Percentiles rank a stretch among this genome's conserved stretches.
Evolutionary conservation across 2,888 invertebrate species (phyloP).

Genomic region (Alviniconcha strummeri): DNA sequence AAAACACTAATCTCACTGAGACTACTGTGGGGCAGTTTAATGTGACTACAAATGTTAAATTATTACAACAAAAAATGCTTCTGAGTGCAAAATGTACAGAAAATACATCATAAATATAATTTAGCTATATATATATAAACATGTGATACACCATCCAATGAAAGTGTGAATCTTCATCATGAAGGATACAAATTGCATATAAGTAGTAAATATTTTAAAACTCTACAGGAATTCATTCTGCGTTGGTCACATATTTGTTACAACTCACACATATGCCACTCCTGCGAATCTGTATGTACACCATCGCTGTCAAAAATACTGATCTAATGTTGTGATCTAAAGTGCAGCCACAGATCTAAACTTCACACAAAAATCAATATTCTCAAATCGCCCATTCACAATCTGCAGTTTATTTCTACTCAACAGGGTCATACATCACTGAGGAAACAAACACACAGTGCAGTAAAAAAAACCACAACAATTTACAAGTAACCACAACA

Average conservation of each 20-base stretch:
- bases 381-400: no score
- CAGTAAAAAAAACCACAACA: no score
- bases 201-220: not conserved
- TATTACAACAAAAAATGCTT: not conserved
- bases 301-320: not conserved
- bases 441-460: no score
- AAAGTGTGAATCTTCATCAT: not conserved
- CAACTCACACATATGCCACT: not conserved
- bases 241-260: slow-evolving; percentile 6
- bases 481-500: no score
- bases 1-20: no score
- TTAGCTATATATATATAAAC: not conserved
- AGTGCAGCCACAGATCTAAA: not conserved
- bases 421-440: no score
- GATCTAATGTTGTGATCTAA: not conserved
- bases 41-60: not conserved
- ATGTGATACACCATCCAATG: not conserved
- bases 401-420: no score
- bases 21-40: no score
- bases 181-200: not conserved
- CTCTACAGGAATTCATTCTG: not conserved
- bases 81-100: not conserved
- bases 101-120: not conserved
- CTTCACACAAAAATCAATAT: not conserved
- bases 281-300: not conserved